Evolutionary conservation across 2,888 invertebrate species (phyloP), one percentile per base, ranked within the genome.

Genomic region (Chalcosyrphus nemorum): DNA sequence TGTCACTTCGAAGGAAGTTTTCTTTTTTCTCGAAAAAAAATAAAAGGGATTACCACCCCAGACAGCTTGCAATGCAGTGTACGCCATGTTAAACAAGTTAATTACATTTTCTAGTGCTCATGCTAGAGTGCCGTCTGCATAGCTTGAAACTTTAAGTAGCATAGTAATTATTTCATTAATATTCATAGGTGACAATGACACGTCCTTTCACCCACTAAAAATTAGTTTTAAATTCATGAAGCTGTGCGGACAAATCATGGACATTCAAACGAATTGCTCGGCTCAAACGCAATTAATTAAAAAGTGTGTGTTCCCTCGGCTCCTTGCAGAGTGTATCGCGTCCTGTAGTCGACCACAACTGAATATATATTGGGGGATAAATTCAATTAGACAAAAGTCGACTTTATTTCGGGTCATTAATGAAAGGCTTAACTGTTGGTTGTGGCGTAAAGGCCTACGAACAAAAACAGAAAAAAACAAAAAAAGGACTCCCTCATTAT

Each of bases 401-500:
- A 24, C 19, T 29, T 54, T 15, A 15, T 54, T 54, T 17, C 52
- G 6, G 15, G 3, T 7, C 52, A 54, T 54, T 54, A 54, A 29
- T 9, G 52, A 54, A 15, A 54, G 52, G 15, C 17, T 54, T 27
- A 50, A 27, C 27, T 27, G 13, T 5, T 38, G 13, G 13, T n/a
- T 11, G 35, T 9, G 38, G 2, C 38, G 38, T 24, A 38, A 4
- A 4, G 38, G 38, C 13, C 38, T 4, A n/a, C n/a, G 4, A n/a
- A n/a, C 50, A 50, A 7, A 1, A 43, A 17, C 11, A 19, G 4
- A 45, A 56, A 35, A 19, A 19, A 56, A 35, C n/a, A 21, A 57
- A 5, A 1, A 21, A 50, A 11, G 47, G n/a, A 45, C 45, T 61
- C 52, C 66, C 52, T 66, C 66, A 52, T 66, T 66, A 66, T 24